Percentiles rank a stretch among this genome's conserved stretches.
Conservation (phyloP, 1,140 invertebrate species). For the Latrodectus geometricus region DNA sequence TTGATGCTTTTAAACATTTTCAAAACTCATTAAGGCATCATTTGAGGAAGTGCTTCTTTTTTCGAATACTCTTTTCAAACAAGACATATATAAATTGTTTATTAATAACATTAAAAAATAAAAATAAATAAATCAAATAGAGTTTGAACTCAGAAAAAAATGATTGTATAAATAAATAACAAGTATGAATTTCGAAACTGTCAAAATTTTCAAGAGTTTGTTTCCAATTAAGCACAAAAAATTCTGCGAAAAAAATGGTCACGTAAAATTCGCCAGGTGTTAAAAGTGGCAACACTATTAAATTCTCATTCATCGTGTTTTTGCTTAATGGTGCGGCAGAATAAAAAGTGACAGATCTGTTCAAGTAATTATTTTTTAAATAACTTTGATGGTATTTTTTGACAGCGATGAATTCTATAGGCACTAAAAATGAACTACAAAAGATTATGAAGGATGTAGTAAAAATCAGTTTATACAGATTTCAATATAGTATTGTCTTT, state of each 20-base stretch:
- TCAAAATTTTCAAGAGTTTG: not conserved
- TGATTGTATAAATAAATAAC: not conserved
- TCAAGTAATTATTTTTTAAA: too few species aligned
- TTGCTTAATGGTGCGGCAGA: not conserved
- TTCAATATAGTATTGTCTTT: too few species aligned
- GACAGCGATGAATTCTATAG: too few species aligned
- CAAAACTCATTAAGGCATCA: too few species aligned
- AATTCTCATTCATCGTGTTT: not conserved
- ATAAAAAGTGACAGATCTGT: too few species aligned
- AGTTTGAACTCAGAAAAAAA: not conserved
- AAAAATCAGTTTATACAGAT: too few species aligned
- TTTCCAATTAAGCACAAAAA: not conserved
- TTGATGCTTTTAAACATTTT: too few species aligned
- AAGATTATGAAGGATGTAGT: too few species aligned
- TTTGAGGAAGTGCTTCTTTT: too few species aligned
- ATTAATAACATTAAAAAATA: not conserved
- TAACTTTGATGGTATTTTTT: too few species aligned
- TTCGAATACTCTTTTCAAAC: too few species aligned
- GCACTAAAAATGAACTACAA: too few species aligned
- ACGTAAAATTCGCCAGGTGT: not conserved
- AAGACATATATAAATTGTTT: not conserved
- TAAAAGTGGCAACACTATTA: slow-evolving; percentile 1
- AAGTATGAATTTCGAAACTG: not conserved
- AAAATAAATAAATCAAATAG: not conserved
- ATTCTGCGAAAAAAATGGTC: not conserved